Evolutionary conservation across 2,113 vertebrate species (phyloP).

Genomic region (Anhinga rufa): DNA sequence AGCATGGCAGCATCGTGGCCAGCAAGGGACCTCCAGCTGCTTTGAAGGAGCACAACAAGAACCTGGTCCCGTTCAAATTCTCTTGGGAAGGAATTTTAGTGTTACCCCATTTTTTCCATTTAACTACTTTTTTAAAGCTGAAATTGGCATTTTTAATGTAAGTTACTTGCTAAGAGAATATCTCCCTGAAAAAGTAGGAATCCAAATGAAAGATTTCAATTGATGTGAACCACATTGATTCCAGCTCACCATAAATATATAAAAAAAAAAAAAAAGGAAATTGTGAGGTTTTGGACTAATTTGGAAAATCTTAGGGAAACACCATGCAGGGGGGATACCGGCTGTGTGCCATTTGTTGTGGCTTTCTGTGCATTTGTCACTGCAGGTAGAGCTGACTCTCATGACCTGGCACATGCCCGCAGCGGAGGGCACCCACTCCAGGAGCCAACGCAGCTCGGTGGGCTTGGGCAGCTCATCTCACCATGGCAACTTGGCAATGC

Average conservation of each 20-base stretch:
- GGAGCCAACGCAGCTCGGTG: not conserved
- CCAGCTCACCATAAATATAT: not conserved
- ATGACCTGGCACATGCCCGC: fast-evolving
- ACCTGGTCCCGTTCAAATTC: not conserved
- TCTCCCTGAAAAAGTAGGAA: not conserved
- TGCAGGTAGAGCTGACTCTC: not conserved
- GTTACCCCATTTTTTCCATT: not conserved
- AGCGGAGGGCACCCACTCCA: fast-evolving
- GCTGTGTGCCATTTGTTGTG: not conserved
- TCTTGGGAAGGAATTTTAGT: not conserved
- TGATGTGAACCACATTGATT: not conserved
- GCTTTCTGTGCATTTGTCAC: not conserved
- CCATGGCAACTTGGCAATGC: fast-evolving
- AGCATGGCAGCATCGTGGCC: fast-evolving
- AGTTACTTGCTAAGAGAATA: not conserved
- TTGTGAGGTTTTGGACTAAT: not conserved
- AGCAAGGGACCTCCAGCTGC: not conserved
- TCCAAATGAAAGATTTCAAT: not conserved
- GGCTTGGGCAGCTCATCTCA: not conserved
- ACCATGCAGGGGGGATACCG: not conserved
- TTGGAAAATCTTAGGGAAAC: not conserved
- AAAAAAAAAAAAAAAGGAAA: not conserved
- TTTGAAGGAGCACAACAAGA: not conserved
- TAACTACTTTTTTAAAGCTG: not conserved
- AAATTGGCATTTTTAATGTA: not conserved